phyloP scores from a whole-genome alignment of 2,797 vertebrate species.

The Dallia pectoralis region DNA sequence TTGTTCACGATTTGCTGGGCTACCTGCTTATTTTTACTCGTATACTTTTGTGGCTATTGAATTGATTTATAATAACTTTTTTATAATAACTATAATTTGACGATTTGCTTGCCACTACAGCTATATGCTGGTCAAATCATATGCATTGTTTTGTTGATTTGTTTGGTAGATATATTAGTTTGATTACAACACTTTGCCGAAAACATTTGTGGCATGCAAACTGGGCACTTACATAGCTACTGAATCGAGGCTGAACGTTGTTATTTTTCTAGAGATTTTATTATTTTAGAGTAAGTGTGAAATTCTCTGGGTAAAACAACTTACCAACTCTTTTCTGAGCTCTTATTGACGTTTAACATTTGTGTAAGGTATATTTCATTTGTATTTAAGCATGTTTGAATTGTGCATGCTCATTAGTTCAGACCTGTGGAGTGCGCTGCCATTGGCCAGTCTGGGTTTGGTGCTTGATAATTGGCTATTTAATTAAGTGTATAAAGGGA shows the following conservation, averaged over 20 bases:
- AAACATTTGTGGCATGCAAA: not conserved
- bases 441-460: too few relatives aligned
- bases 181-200: not conserved
- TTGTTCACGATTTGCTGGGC: not conserved
- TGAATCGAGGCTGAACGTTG: not conserved
- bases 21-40: not conserved
- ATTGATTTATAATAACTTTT: not conserved
- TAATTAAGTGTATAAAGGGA: too few relatives aligned
- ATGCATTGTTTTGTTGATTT: not conserved
- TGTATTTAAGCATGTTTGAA: not conserved
- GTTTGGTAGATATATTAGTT: not conserved
- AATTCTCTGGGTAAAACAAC: not conserved
- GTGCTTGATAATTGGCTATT: too few relatives aligned
- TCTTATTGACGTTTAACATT: not conserved
- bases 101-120: not conserved
- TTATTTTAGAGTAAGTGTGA: not conserved
- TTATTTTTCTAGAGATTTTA: not conserved
- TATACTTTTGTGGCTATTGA: not conserved
- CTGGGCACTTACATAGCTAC: not conserved
- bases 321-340: not conserved
- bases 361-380: not conserved
- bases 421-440: too few relatives aligned
- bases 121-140: not conserved
- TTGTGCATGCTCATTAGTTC: too few relatives aligned
- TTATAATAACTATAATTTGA: too few relatives aligned